Evolutionary conservation across 2,888 invertebrate species (phyloP), one percentile per base, ranked within the genome.

Genomic region (Empis stercorea): DNA sequence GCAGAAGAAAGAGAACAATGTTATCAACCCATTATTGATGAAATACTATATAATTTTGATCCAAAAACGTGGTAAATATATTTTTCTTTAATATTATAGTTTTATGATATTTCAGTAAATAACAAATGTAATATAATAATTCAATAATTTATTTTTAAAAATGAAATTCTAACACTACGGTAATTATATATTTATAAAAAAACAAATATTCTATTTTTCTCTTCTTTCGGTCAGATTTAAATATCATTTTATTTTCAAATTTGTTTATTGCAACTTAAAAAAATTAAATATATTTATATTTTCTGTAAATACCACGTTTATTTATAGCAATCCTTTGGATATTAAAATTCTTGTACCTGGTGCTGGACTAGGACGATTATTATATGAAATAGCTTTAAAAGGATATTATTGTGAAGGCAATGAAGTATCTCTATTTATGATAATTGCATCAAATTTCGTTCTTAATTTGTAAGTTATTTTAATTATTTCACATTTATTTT

Each of bases 391-490:
- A 30, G 94, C 96, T 0, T 78, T 78, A 48, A 75, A 81, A 15
- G 96, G 96, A 1, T 99, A 84, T 71, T 77, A 78, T 10, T 96
- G 95, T 59, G 92, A 96, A 70, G 99, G 96, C 53, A 99, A 99
- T 65, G 99, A 99, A 71, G 96, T 94, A 73, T 94, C 93, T 27
- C 76, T 96, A 36, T 96, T 93, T 67, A 99, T 99, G 97, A 73
- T 99, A 43, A 87, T 97, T 56, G 88, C 93, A 0, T 94, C 96
- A 40, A 91, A 94, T 71, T 97, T 94, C 67, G 84, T 99, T 48
- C 73, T 99, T 40, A 99, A 99, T 72, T 79, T 83, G 78, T 80
- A 45, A 59, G 65, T 54, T 20, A 5, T 20, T 20, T 27, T 47
- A 30, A 32, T 11, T 44, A 13, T 43, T 40, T 3, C 16, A 20